Evolutionary conservation across 2,113 vertebrate genomes (phyloP), one percentile per base, ranked within the genome.

Genomic region (Brachyhypopomus gauderio): DNA sequence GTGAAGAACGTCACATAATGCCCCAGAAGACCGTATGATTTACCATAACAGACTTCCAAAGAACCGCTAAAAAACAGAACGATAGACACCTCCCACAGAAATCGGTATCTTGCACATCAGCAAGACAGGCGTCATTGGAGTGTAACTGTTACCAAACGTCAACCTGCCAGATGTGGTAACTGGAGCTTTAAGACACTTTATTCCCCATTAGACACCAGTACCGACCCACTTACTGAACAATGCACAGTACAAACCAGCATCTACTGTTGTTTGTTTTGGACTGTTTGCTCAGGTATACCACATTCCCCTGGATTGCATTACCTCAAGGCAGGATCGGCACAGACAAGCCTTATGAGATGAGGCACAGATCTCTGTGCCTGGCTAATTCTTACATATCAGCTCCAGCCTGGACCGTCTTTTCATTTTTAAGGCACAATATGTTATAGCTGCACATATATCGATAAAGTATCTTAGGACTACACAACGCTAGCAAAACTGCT

Each of bases 281-380:
- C 52, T 58, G 3, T 30, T 34, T 56, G 30, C 55, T 62, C 20
- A 25, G 16, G 58, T 45, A 75, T 5, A 62, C 17, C 22, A 22
- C 7, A 75, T 62, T 41, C 58, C 73, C 34, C 11, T 41, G 58
- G n/a, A 38, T 75, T 62, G 14, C 34, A 62, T 22, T 17, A 41
- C 73, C 73, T 62, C 56, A 62, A 80, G 16, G 56, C 30, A 60
- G 78, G 78, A 80, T 80, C 60, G 73, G 78, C 60, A 80, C 78
- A 73, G 78, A 80, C 78, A 80, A 73, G 78, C n/a, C 78, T 75
- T 22, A 30, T 12, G 14, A 58, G 45, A 73, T 73, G 78, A 80
- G 73, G 70, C 11, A 55, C 6, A n/a, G 34, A 55, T 80, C 4
- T 41, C 70, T 73, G 27, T 80, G 59, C 25, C 78, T 73, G 12